Evolutionary conservation across 2,888 invertebrate species (phyloP).

Genomic region (Cheiracanthium punctorium): DNA sequence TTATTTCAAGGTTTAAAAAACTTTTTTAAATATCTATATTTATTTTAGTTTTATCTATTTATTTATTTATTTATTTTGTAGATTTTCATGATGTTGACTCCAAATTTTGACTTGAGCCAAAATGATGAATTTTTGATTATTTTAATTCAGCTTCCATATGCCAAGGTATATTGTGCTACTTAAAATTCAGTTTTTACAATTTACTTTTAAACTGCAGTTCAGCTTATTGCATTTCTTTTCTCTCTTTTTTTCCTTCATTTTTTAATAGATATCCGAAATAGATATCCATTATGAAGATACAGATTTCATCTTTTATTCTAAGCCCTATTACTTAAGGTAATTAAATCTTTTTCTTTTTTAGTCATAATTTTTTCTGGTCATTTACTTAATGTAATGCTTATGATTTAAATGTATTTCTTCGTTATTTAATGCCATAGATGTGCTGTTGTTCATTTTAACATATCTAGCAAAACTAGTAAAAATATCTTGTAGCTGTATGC

Average conservation of each 20-base stretch:
- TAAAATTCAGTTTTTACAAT: background rate
- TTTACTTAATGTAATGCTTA: no score
- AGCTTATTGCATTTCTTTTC: background rate
- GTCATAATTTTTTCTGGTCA: no score
- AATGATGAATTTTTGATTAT: conserved; percentile 83
- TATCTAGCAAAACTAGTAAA: no score
- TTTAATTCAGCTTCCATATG: conserved; percentile 87
- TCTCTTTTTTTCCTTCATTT: no score
- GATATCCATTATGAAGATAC: conserved; percentile 86
- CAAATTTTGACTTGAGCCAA: conserved; percentile 85
- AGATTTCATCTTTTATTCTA: conserved; percentile 86
- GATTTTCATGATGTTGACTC: conserved; percentile 83
- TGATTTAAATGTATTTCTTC: no score
- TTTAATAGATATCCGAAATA: conserved; percentile 81
- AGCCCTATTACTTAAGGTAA: conserved; percentile 87
- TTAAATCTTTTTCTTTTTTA: background rate
- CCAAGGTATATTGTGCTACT: conserved; percentile 78
- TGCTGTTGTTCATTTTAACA: no score
- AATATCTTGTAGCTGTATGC: no score
- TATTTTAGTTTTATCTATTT: no score
- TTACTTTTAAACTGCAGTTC: background rate
- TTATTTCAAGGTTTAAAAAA: no score
- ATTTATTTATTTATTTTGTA: background rate
- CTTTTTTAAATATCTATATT: no score
- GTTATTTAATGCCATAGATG: no score